Percentiles rank a stretch among this genome's conserved stretches.
Conservation (phyloP, 2,797 vertebrate species). For the Tiaroga cobitis region DNA sequence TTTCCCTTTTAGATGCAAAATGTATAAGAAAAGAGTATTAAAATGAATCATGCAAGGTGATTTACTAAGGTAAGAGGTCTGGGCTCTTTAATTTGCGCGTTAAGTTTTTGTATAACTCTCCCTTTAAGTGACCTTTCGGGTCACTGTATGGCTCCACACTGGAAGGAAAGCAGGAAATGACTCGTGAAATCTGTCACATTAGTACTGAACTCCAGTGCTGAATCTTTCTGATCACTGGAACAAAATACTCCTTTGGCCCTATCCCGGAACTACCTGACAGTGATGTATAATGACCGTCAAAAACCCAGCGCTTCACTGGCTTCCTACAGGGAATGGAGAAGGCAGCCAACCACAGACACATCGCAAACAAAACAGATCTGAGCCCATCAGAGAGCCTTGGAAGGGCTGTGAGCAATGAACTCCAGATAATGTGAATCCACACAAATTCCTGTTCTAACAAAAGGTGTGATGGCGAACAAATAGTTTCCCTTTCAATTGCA, state of each 20-base stretch:
- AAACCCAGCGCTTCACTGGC: not conserved
- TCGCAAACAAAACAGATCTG: slow-evolving; percentile 31
- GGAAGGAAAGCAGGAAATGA: slow-evolving; percentile 28
- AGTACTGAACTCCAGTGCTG: slow-evolving; percentile 36
- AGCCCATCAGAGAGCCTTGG: slow-evolving; percentile 14
- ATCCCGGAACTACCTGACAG: slow-evolving; percentile 44
- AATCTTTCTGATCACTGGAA: slow-evolving; percentile 53
- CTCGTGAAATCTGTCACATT: slow-evolving; percentile 55
- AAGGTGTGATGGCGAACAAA: not conserved
- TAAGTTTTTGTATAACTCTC: too few relatives aligned
- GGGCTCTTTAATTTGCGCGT: too few relatives aligned
- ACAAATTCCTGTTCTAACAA: slow-evolving; percentile 16
- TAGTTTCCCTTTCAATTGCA: slow-evolving; percentile 25
- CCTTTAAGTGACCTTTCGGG: not conserved
- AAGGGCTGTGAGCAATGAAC: slow-evolving; percentile 32
- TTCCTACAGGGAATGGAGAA: slow-evolving; percentile 25
- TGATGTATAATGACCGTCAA: slow-evolving; percentile 52
- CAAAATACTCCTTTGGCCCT: slow-evolving; percentile 51
- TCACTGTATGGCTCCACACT: slow-evolving; percentile 3
- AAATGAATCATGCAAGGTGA: too few relatives aligned
- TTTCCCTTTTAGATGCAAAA: too few relatives aligned
- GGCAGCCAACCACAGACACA: slow-evolving; percentile 18
- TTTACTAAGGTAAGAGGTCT: too few relatives aligned
- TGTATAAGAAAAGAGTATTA: too few relatives aligned
- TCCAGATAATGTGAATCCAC: slow-evolving; percentile 32